phyloP scores from a whole-genome alignment of 1,140 invertebrate genomes.

The Brachionus rotundiformis region DNA sequence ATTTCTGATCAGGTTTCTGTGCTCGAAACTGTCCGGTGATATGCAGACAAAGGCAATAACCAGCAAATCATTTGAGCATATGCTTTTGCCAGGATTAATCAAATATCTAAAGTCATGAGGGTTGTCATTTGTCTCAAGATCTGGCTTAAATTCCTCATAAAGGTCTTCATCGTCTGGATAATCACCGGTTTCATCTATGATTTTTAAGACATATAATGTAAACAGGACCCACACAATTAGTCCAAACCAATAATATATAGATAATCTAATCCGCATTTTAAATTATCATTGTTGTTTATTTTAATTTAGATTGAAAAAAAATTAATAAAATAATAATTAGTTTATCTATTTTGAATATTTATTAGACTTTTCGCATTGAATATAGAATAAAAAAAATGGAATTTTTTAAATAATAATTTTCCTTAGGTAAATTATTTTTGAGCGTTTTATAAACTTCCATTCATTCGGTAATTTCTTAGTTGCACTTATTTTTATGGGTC shows the following conservation, averaged over 20 bases:
- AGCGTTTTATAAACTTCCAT: too few relatives aligned
- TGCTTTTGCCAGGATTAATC: conserved; percentile 37
- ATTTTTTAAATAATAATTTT: too few relatives aligned
- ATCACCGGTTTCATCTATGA: background rate
- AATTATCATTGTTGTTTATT: background rate
- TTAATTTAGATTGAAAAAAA: background rate
- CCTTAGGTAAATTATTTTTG: too few relatives aligned
- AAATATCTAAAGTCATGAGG: conserved; percentile 54
- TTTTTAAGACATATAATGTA: background rate
- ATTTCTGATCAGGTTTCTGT: conserved; percentile 52
- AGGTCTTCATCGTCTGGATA: background rate
- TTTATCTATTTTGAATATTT: too few relatives aligned
- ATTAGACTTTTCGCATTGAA: too few relatives aligned
- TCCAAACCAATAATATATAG: background rate
- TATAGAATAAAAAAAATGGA: too few relatives aligned
- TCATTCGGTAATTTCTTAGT: background rate
- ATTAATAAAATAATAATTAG: too few relatives aligned
- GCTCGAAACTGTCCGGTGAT: conserved; percentile 52
- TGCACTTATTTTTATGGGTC: background rate
- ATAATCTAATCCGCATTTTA: background rate
- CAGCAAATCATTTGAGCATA: background rate
- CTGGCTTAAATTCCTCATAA: background rate
- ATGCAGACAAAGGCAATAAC: background rate
- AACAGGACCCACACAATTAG: background rate
- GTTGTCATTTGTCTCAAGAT: background rate